Evolutionary conservation across 2,888 invertebrate species (phyloP).

Genomic region (Aleiodes leptofemur): DNA sequence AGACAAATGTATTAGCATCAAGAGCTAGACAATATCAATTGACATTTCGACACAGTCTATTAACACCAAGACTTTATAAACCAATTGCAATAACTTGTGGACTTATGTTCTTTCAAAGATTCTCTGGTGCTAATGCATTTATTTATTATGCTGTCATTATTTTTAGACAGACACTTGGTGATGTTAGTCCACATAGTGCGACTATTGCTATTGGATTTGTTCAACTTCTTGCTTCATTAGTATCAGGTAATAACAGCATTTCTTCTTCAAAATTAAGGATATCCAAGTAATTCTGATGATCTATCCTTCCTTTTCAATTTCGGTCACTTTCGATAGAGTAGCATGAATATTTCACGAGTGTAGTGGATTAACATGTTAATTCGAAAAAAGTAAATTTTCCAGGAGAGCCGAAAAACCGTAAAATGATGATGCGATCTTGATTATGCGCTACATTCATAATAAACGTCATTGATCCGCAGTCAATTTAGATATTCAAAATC

Average conservation of each 20-base stretch:
- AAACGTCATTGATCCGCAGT: no score
- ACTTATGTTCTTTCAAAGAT: constrained; percentile 92
- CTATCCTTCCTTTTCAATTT: no score
- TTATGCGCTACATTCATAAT: no score
- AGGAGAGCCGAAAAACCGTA: no score
- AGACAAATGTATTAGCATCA: constrained; percentile 72
- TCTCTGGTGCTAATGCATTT: constrained; percentile 89
- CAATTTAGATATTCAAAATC: no score
- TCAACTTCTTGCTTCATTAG: constrained; percentile 88
- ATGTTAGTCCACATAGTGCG: constrained; percentile 88
- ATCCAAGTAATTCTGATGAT: no score
- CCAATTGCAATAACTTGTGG: constrained; percentile 90
- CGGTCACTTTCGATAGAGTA: no score
- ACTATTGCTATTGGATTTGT: constrained; percentile 91
- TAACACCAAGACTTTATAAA: constrained; percentile 77
- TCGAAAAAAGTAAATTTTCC: no score
- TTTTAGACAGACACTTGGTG: constrained; percentile 88
- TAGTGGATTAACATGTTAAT: no score
- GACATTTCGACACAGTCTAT: constrained; percentile 70
- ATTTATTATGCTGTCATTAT: constrained; percentile 91
- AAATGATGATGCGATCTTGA: no score
- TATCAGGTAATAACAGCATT: constrained; percentile 78
- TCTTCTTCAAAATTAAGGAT: no score
- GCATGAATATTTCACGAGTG: no score
- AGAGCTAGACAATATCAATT: constrained; percentile 72